Conservation (phyloP, 2,113 vertebrate genomes). For the Phrynosoma platyrhinos region DNA sequence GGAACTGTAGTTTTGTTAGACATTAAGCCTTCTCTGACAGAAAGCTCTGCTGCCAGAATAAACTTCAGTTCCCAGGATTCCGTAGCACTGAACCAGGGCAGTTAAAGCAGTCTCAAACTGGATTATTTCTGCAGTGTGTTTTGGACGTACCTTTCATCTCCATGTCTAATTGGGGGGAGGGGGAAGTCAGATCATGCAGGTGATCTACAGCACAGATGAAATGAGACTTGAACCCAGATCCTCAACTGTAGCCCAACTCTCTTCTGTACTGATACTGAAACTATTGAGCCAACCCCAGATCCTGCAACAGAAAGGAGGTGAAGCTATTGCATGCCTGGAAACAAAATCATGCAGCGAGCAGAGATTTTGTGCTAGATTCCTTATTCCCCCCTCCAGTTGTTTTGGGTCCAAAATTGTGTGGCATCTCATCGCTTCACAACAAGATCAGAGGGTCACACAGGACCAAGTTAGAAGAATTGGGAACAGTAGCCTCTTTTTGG, state of each 20-base stretch:
- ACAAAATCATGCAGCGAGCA: background rate
- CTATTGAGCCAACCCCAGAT: background rate
- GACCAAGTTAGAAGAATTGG: background rate
- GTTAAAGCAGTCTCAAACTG: too few species aligned
- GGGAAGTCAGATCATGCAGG: background rate
- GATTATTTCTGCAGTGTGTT: too few species aligned
- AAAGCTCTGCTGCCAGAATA: too few species aligned
- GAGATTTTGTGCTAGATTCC: background rate
- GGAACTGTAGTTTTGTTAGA: too few species aligned
- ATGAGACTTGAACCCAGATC: background rate
- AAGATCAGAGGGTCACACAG: background rate
- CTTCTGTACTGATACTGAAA: background rate
- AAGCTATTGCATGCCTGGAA: background rate
- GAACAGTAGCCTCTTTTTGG: background rate
- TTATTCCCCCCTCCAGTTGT: background rate
- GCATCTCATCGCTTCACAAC: background rate
- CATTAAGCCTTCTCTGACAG: too few species aligned
- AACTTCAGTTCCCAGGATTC: too few species aligned
- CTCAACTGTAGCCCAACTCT: background rate
- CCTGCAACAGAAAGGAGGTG: background rate
- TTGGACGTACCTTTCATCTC: too few species aligned
- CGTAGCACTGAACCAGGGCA: too few species aligned
- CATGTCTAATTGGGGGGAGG: background rate
- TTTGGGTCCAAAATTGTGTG: background rate
- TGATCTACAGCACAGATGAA: background rate